Conservation (phyloP, 2,888 invertebrate genomes). For the Adineta ricciae region DNA sequence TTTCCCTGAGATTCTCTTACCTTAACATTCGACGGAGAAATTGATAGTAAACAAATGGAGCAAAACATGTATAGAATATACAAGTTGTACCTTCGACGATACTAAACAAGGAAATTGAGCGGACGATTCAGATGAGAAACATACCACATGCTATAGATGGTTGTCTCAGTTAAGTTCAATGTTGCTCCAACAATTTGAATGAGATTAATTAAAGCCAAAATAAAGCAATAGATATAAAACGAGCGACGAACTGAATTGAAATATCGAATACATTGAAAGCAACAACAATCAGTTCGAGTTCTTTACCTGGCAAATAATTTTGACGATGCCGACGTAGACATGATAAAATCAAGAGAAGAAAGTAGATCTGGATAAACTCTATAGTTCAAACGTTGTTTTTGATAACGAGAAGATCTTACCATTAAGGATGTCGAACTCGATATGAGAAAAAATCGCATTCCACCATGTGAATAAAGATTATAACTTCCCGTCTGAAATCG, state of each 20-base stretch:
- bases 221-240: background rate
- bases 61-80: conserved; percentile 67
- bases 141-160: background rate
- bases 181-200: background rate
- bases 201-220: background rate
- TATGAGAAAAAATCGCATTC: conserved; percentile 1
- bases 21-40: conserved; percentile 54
- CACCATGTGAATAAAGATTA: background rate
- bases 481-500: background rate
- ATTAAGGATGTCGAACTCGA: background rate
- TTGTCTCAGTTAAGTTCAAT: background rate
- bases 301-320: background rate
- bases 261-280: background rate
- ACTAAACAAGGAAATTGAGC: background rate
- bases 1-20: background rate
- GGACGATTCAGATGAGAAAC: no score
- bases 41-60: conserved; percentile 68
- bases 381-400: background rate
- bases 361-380: background rate
- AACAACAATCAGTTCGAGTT: no score
- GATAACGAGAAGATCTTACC: background rate
- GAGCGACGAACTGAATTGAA: conserved; percentile 1
- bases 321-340: background rate
- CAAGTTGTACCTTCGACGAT: conserved; percentile 64
- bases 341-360: background rate